Conservation (phyloP, 1,140 invertebrate species). For the Pseudomyrmex pallidus region DNA sequence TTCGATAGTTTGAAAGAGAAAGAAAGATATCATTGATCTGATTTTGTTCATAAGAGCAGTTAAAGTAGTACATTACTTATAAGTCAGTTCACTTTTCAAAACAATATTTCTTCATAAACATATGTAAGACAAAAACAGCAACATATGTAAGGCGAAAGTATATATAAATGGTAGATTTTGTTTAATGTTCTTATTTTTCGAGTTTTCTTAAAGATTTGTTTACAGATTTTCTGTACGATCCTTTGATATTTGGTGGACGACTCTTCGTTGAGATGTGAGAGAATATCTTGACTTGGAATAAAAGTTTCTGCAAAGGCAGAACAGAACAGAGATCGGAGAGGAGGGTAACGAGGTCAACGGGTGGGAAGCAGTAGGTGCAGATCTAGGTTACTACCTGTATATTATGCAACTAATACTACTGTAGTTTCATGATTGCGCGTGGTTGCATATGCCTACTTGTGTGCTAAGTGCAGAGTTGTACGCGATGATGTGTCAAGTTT, state of each 20-base stretch:
- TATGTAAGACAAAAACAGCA: neutral
- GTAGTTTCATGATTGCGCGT: slow-evolving; percentile 70
- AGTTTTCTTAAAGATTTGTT: too few relatives aligned
- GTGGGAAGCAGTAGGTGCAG: slow-evolving; percentile 79
- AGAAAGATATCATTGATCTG: slow-evolving; percentile 49
- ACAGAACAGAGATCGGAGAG: slow-evolving; percentile 37
- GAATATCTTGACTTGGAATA: slow-evolving; percentile 61
- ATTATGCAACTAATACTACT: slow-evolving; percentile 82
- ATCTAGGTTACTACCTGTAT: slow-evolving; percentile 82
- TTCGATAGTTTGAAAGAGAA: slow-evolving; percentile 23
- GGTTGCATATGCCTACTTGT: slow-evolving; percentile 63
- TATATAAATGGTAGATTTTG: neutral
- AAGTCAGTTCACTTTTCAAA: slow-evolving; percentile 14
- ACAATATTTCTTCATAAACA: slow-evolving; percentile 9
- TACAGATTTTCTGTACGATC: neutral
- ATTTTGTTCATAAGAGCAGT: slow-evolving; percentile 35
- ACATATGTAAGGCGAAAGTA: neutral
- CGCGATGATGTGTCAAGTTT: neutral
- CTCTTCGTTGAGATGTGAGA: neutral
- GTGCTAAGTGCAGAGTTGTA: slow-evolving; percentile 41
- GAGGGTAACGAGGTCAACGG: slow-evolving; percentile 79
- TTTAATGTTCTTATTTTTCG: neutral
- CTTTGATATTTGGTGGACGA: neutral
- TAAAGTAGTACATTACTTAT: slow-evolving; percentile 1
- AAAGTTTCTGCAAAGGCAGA: slow-evolving; percentile 60